Percentiles rank a stretch among this genome's conserved stretches.
These are phyloP conservation scores for Elmis aenea DNA, from an alignment of 2,888 invertebrate genomes.

Conservation along the genomic window DNA sequence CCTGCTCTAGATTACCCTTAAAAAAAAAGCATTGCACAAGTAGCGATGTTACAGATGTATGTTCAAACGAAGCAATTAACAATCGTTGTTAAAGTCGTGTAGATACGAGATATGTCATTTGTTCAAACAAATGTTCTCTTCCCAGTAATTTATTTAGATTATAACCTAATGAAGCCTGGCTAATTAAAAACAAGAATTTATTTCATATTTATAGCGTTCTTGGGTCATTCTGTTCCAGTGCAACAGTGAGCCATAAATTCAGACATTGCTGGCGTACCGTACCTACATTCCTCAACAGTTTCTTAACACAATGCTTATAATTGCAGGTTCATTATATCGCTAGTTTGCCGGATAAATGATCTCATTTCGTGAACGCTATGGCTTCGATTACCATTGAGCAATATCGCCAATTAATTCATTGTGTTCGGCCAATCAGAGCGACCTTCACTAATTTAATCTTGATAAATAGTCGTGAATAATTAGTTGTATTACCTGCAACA, in stretches of 20 bases:
- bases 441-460: slow-evolving; percentile 12
- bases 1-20: no score
- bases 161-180: slow-evolving; percentile 11
- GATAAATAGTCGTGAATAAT: slow-evolving; percentile 14
- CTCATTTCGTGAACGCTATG: slow-evolving; percentile 18
- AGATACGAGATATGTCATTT: slow-evolving; percentile 12
- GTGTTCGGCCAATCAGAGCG: slow-evolving; percentile 5
- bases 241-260: slow-evolving; percentile 11
- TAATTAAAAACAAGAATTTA: slow-evolving; percentile 16
- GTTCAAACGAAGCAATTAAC: slow-evolving; percentile 10
- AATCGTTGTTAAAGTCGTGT: slow-evolving; percentile 9
- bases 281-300: slow-evolving; percentile 16
- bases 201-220: slow-evolving; percentile 12
- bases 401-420: slow-evolving; percentile 13
- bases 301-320: slow-evolving; percentile 18
- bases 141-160: slow-evolving; percentile 9
- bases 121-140: slow-evolving; percentile 6
- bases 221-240: slow-evolving; percentile 8
- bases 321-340: slow-evolving; percentile 15
- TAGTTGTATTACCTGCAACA: no score
- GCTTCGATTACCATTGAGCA: slow-evolving; percentile 15
- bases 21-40: no score
- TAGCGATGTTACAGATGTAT: no score
- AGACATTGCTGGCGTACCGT: slow-evolving; percentile 10
- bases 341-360: slow-evolving; percentile 15